Percentiles rank a stretch among this genome's conserved stretches.
phyloP scores from a whole-genome alignment of 2,797 vertebrate genomes.

The Myoxocephalus aenaeus region DNA sequence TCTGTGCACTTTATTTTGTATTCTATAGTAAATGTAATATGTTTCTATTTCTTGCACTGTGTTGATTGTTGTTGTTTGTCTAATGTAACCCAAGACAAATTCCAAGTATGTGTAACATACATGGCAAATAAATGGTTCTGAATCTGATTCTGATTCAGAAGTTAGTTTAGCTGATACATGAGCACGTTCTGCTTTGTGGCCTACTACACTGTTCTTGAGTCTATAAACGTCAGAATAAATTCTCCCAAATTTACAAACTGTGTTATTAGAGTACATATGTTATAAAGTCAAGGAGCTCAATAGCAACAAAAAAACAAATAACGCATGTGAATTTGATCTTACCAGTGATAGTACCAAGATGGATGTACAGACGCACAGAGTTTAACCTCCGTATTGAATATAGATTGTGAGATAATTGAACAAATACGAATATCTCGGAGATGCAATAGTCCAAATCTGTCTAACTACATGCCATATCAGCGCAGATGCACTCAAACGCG shows the following conservation, averaged over 20 bases:
- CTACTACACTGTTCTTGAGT: neutral
- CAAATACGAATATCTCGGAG: neutral
- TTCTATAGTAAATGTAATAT: too few relatives aligned
- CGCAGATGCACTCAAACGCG: slow-evolving; percentile 17
- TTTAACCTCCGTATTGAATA: neutral
- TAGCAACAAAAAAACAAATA: neutral
- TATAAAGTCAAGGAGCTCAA: neutral
- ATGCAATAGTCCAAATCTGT: neutral
- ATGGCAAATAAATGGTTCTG: too few relatives aligned
- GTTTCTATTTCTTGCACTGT: too few relatives aligned
- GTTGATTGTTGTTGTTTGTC: too few relatives aligned
- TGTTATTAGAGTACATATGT: neutral
- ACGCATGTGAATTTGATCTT: slow-evolving; percentile 27
- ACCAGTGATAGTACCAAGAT: slow-evolving; percentile 37
- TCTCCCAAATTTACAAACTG: neutral
- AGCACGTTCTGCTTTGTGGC: neutral
- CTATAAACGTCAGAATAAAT: neutral
- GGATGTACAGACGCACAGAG: neutral
- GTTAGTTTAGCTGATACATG: neutral
- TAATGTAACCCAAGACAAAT: too few relatives aligned
- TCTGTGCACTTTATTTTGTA: too few relatives aligned
- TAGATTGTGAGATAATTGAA: neutral
- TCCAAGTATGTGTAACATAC: too few relatives aligned
- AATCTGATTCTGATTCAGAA: too few relatives aligned
- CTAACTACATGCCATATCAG: neutral